Evolutionary conservation across 2,888 invertebrate genomes (phyloP), one percentile per base, ranked within the genome.

Genomic region (Pyrgus malvae): DNA sequence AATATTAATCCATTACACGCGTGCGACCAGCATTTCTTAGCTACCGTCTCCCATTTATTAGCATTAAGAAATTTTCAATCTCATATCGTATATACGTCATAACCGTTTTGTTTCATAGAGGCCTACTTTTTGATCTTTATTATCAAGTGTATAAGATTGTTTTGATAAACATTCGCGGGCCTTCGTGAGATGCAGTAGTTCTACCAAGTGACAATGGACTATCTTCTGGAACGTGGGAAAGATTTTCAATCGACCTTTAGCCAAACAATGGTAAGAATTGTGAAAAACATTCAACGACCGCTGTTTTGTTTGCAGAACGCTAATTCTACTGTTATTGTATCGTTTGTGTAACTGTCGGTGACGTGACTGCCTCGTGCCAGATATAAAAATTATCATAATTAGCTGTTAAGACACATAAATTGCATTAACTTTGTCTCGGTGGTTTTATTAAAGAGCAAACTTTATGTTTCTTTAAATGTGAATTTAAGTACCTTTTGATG

Each of bases 201-300:
- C 58, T 17, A 44, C 35, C 38, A 11, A 45, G 14, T 53, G 45
- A 71, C 73, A 75, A 74, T 74, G 65, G 66, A 45, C 61, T 68
- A 70, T 69, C 61, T 75, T 76, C 62, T 81, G 66, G 86, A 72
- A 80, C 87, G 87, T 88, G 88, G 62, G 88, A 88, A 73, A 64
- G 64, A 70, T 72, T 71, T 72, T 72, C 72, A 74, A 78, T 77
- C 68, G 65, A 69, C 68, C 69, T 67, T 69, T 66, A 70, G 64
- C 53, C 55, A 63, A 72, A 86, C 86, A 85, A 85, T 80, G 69
- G 71, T 61, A 62, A 69, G 73, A 70, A 74, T 79, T 77, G 74
- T 74, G 74, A 74, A 81, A 80, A 78, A 79, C 67, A 72, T 53
- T 53, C 45, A 53, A 53, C 45, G 38, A 45, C 38, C 45, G 45